These are phyloP conservation scores for Patagioenas fasciata DNA, from an alignment of 2,113 vertebrate species.

Conservation along the genomic window DNA sequence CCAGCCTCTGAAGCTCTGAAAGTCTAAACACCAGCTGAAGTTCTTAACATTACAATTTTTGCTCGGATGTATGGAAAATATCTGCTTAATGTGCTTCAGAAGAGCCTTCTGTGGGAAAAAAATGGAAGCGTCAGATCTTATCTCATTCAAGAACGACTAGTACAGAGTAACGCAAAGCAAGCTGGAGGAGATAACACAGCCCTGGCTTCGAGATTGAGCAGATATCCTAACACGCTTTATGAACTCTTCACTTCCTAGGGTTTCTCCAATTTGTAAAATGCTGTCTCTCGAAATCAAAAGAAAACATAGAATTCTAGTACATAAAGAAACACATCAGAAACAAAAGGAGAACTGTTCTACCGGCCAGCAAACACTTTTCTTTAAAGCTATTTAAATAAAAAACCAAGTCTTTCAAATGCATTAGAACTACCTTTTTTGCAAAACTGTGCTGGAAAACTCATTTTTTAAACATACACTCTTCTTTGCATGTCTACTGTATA, in stretches of 20 bases:
- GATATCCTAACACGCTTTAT: background rate
- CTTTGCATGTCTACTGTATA: background rate
- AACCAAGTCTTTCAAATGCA: background rate
- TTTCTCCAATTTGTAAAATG: background rate
- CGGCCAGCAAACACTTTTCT: background rate
- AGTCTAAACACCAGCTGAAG: background rate
- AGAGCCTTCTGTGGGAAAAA: background rate
- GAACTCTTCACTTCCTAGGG: background rate
- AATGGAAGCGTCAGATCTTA: background rate
- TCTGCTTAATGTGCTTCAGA: background rate
- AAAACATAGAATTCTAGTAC: background rate
- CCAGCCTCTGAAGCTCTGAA: background rate
- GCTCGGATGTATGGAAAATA: background rate
- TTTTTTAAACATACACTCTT: background rate
- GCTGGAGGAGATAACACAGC: background rate
- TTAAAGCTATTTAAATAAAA: background rate
- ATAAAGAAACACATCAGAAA: background rate
- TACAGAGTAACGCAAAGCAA: background rate
- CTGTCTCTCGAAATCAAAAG: background rate
- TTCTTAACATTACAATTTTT: background rate
- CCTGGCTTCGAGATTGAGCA: background rate
- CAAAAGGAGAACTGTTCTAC: background rate
- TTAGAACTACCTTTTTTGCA: background rate
- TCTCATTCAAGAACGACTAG: background rate
- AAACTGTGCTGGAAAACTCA: background rate